Base-by-base conservation (phyloP, 2,113 vertebrate genomes). In the Calyptommatus sinebrachiatus region DNA sequence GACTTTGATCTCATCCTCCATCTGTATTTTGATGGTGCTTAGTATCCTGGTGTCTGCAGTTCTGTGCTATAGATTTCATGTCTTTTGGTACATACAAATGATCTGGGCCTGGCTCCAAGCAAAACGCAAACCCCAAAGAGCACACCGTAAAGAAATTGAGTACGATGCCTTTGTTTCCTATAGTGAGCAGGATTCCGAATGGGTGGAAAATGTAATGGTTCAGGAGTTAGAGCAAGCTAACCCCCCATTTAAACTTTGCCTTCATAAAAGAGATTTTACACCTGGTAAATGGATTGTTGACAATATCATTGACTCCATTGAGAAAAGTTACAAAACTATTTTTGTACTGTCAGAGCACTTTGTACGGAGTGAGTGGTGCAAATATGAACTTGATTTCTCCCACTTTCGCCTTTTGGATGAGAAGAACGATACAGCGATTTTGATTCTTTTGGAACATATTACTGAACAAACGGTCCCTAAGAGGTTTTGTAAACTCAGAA, bases 381-480 rank as follows among this genome's bases (percentile, higher is more conserved):
- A 95, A n/a, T 98, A 98, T 0, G 97, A 99, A 80, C 93, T 99
- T 90, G 96, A 99, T 89, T 98, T 97, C 91, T 97, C 96, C 0
- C 97, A 98, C 68, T 98, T 98, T 83, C 95, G 96, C 50, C 95
- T 99, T 73, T 96, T 97, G 4, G 96, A 97, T 0, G 96, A 97
- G 81, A 92, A 94, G 50, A 88, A 95, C 0, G 95, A 98, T 0
- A 86, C 93, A 0, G 95, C 87, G 1, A 95, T 99, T 65, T 88
- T 99, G 2, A 22, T 99, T 24, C 93, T 98, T 2, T 89, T 99
- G 87, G 97, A 98, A 82, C 96, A 96, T 3, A 95, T 99, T 41
- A 89, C 94, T 84, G 95, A 94, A 31, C 89, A 95, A 50, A 91
- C 95, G 0, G 89, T 99, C 50, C 97, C 97, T n/a, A 96, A 94